Conservation (phyloP, 2,797 vertebrate species). For the Acrocephalus scirpaceus region DNA sequence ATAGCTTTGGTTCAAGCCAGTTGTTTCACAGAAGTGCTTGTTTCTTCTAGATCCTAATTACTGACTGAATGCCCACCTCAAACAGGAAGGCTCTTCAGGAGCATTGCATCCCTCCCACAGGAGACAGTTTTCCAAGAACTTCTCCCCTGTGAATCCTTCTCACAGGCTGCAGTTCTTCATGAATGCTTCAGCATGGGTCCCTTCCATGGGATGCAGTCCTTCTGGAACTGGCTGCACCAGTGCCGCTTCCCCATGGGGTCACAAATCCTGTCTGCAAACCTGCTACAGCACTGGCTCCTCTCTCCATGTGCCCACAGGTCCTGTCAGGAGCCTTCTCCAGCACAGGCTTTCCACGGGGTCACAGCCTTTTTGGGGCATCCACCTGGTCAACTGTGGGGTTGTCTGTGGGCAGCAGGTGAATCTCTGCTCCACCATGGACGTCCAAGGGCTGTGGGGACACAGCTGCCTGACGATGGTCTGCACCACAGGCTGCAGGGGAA, state of each 20-base stretch:
- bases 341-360: rapidly evolving
- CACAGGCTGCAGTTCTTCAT: background rate
- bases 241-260: rapidly evolving
- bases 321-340: background rate
- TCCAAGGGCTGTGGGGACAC: background rate
- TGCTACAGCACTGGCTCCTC: background rate
- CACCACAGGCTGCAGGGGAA: background rate
- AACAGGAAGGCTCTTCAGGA: background rate
- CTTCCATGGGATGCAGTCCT: background rate
- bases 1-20: background rate
- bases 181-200: background rate
- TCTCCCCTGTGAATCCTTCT: background rate
- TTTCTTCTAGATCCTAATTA: background rate
- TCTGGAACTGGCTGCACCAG: background rate
- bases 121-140: background rate
- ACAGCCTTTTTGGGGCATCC: background rate
- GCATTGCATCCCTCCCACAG: background rate
- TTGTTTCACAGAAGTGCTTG: background rate
- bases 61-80: background rate
- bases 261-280: background rate
- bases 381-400: background rate
- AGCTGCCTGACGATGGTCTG: background rate
- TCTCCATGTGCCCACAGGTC: background rate
- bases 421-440: background rate
- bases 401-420: background rate